phyloP scores from a whole-genome alignment of 2,113 vertebrate species.

The Apteryx owenii region DNA sequence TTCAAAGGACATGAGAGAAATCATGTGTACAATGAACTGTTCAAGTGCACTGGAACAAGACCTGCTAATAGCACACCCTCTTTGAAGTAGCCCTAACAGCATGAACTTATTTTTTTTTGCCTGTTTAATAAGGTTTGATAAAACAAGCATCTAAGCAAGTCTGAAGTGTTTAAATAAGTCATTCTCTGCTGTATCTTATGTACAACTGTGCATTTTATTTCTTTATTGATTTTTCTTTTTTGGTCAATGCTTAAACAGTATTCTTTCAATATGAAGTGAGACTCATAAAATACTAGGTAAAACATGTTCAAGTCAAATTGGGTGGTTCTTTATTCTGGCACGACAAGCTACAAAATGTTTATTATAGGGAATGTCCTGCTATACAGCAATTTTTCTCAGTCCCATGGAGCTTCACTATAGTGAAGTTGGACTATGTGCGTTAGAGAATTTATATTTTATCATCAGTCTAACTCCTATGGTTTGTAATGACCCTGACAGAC shows the following conservation, averaged over 20 bases:
- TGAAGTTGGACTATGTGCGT: not conserved
- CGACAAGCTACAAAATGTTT: not conserved
- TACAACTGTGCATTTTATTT: not conserved
- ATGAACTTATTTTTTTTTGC: not conserved
- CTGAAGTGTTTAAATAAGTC: not conserved
- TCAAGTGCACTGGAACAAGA: not conserved
- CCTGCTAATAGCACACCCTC: not conserved
- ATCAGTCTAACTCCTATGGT: not conserved
- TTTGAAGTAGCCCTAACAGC: not conserved
- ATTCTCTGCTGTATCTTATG: not conserved
- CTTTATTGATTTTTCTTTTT: slow-evolving; percentile 24
- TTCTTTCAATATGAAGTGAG: not conserved
- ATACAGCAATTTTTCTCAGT: slow-evolving; percentile 21
- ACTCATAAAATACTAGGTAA: not conserved
- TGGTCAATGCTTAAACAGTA: not conserved
- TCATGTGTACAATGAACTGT: not conserved
- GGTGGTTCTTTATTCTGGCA: not conserved
- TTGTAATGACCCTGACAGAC: slow-evolving; percentile 43
- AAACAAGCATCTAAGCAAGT: not conserved
- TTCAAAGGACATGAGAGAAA: not conserved
- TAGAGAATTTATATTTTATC: slow-evolving; percentile 46
- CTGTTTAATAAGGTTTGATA: not conserved
- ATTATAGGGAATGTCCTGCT: not conserved
- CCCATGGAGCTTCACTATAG: slow-evolving; percentile 54
- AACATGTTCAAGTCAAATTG: not conserved